phyloP scores from a whole-genome alignment of 2,113 vertebrate species.

The Pelmatolapia mariae region DNA sequence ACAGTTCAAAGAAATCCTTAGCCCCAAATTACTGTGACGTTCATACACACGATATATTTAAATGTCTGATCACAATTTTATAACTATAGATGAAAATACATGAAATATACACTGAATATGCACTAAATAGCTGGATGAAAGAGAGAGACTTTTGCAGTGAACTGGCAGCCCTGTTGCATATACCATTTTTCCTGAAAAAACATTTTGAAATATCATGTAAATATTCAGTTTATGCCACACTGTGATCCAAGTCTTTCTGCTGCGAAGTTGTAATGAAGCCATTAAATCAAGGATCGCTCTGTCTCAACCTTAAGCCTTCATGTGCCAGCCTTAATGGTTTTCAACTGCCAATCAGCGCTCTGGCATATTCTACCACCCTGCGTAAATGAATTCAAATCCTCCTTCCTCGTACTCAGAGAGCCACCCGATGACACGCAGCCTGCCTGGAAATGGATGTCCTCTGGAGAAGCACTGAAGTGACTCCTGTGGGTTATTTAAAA shows the following conservation, averaged over 20 bases:
- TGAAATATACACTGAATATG: not conserved
- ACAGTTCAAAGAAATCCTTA: not conserved
- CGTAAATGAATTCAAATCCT: conserved; percentile 62
- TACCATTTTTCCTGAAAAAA: not conserved
- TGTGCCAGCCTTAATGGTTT: conserved; percentile 52
- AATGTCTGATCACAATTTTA: not conserved
- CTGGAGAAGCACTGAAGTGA: conserved; percentile 38
- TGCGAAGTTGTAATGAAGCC: conserved; percentile 28
- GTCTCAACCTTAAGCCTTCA: conserved; percentile 53
- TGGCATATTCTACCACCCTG: conserved; percentile 16
- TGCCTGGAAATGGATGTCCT: conserved; percentile 57
- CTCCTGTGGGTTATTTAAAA: conserved; percentile 54
- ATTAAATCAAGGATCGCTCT: conserved; percentile 50
- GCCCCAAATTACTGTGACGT: not conserved
- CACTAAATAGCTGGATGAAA: not conserved
- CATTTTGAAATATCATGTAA: not conserved
- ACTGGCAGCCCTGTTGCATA: not conserved
- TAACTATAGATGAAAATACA: not conserved
- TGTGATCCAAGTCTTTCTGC: not conserved
- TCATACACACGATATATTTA: not conserved
- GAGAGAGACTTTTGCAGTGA: not conserved
- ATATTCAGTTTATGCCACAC: conserved; percentile 9
- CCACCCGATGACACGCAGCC: conserved; percentile 17
- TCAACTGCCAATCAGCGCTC: conserved; percentile 59
- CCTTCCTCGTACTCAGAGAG: conserved; percentile 15